Evolutionary conservation across 1,140 invertebrate genomes (phyloP), one percentile per base, ranked within the genome.

Genomic region (Maniola jurtina): DNA sequence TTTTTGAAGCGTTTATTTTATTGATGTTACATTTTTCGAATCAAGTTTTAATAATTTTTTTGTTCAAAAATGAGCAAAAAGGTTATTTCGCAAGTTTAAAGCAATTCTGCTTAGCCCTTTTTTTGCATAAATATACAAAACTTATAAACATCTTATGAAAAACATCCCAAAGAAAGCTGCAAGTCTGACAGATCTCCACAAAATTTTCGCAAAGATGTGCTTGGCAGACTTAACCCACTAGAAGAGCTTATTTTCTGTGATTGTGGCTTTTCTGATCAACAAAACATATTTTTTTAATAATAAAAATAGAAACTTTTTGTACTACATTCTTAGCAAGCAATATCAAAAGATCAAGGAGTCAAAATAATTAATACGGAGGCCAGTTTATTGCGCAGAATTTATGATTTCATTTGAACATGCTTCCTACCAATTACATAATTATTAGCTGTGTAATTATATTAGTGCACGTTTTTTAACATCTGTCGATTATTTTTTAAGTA

Each of bases 371-470:
- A n/a, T n/a, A 58, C 33, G n/a, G 15, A 55, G 16, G 33, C 52
- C 42, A 56, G 4, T 55, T 45, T 13, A 63, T 64, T 64, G 16
- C 16, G 13, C 13, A 14, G 11, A 64, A 62, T 58, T 58, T 58
- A 58, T 58, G 35, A 38, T 58, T 58, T 58, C 38, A 58, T 58
- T 58, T 42, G 36, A 58, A 42, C 56, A 11, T 15, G 36, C 38
- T 58, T 58, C 56, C 56, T 58, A 40, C 42, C 42, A 25, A 48
- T 33, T 60, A 60, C 16, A 16, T 16, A 42, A 40, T n/a, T n/a
- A n/a, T n/a, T n/a, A n/a, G n/a, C n/a, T n/a, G n/a, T n/a, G n/a
- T 60, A 48, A 35, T 33, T 35, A 34, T 60, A 47, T 25, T 60
- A 59, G 15, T 14, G 14, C 58, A 25, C 13, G 14, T 36, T 58